Conservation (phyloP, 2,797 vertebrate genomes). For the Manis javanica region DNA sequence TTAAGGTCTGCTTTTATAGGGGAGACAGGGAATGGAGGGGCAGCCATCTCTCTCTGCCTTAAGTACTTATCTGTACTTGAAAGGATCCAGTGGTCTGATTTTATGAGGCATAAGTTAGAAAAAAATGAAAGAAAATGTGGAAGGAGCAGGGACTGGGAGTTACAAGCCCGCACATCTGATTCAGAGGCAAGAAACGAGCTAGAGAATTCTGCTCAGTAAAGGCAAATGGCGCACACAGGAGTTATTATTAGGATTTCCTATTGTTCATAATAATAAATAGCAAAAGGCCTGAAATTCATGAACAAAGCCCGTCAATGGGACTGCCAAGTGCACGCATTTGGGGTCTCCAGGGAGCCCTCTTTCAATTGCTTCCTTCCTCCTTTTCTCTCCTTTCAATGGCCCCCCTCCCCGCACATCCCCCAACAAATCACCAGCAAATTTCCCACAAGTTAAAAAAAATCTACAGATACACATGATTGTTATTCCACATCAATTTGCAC, state of each 20-base stretch:
- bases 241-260: constrained; percentile 71
- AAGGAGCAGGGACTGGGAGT: background rate
- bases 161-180: background rate
- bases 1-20: background rate
- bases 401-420: constrained; percentile 16
- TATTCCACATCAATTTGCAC: constrained; percentile 63
- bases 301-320: constrained; percentile 68
- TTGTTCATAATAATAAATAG: constrained; percentile 51
- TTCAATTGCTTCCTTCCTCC: constrained; percentile 71
- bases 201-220: background rate
- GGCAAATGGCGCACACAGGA: background rate
- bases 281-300: constrained; percentile 50
- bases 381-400: constrained; percentile 54
- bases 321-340: constrained; percentile 38
- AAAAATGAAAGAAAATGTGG: background rate
- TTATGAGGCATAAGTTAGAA: constrained; percentile 19
- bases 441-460: constrained; percentile 75
- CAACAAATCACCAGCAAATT: constrained; percentile 70
- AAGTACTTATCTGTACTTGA: background rate
- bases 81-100: background rate
- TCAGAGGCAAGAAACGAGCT: background rate
- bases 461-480: constrained; percentile 39
- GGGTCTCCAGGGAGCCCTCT: constrained; percentile 9
- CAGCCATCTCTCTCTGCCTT: background rate
- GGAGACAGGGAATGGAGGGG: background rate